A percentile compares a stretch with the other conserved stretches of the same genome.
These are phyloP conservation scores for Morinoia aosen DNA, from an alignment of 2,888 invertebrate genomes.

Conservation along the genomic window DNA sequence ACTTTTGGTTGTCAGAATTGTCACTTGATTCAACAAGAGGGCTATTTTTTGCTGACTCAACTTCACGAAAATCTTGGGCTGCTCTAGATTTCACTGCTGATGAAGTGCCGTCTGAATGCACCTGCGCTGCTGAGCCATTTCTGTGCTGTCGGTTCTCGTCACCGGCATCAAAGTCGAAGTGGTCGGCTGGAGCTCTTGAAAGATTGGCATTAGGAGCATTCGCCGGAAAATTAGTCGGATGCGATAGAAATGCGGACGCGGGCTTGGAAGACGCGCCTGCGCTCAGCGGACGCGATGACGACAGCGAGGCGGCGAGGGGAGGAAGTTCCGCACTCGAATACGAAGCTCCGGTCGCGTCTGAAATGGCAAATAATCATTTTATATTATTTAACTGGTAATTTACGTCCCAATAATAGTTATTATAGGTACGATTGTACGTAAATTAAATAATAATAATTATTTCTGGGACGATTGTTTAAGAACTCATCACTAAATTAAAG, in stretches of 20 bases:
- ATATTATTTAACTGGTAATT: no score
- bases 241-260: not conserved
- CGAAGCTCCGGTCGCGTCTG: not conserved
- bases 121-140: not conserved
- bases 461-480: no score
- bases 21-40: not conserved
- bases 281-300: not conserved
- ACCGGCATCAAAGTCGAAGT: not conserved
- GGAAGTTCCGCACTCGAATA: not conserved
- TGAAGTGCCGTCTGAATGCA: not conserved
- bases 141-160: not conserved
- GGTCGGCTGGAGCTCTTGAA: conserved; percentile 7
- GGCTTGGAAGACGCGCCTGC: not conserved
- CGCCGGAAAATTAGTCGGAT: conserved; percentile 46
- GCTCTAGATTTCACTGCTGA: not conserved
- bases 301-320: not conserved
- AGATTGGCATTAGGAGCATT: conserved; percentile 32
- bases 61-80: not conserved
- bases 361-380: not conserved
- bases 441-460: no score
- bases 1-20: not conserved
- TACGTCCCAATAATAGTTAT: no score
- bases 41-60: not conserved
- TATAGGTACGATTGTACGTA: no score
- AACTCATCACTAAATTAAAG: no score